Base-by-base conservation (phyloP, 2,888 invertebrate genomes). In the Neuroscelio doddi region DNA sequence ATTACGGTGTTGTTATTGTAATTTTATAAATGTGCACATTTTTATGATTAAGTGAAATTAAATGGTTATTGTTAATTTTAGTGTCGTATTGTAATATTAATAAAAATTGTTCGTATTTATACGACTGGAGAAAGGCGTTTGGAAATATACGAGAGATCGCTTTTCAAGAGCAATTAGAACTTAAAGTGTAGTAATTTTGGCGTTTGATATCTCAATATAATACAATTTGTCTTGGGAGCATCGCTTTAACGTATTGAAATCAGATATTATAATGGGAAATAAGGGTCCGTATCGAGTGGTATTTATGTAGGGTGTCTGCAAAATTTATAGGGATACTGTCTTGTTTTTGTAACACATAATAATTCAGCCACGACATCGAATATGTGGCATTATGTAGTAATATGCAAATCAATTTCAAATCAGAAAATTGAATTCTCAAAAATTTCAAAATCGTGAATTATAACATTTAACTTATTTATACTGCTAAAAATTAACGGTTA, bases 251-350 rank as follows among this genome's bases (percentile, higher is more conserved):
- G 56, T 68, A 65, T 63, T 66, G 75, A 72, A 72, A 76, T 74
- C 70, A 68, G 72, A 76, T 74, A 76, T 64, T 66, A 69, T 72
- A 74, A 75, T 72, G 56, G 27, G 49, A 62, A 71, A 27, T 34
- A 26, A 46, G 39, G 24, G 39, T 12, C 29, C 29, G 12, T 9
- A 16, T 42, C 38, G 39, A 27, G 2, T 21, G 21, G 8, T 24
- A 53, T 49, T 51, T 39, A 9, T 30, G 10, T 29, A 16, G 46
- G 32, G 24, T 21, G 29, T 27, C 17, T 14, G 7, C 15, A 39
- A 12, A 63, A 39, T 61, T 45, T 41, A 59, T 38, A 32, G 50
- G 24, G 36, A 45, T 39, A 52, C 16, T 8, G 30, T 16, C 41
- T 12, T n/a, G 16, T 52, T 52, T 52, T 52, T 52, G 29, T 32